Evolutionary conservation across 2,888 invertebrate genomes (phyloP).

Genomic region (Cephus sareptanus): DNA sequence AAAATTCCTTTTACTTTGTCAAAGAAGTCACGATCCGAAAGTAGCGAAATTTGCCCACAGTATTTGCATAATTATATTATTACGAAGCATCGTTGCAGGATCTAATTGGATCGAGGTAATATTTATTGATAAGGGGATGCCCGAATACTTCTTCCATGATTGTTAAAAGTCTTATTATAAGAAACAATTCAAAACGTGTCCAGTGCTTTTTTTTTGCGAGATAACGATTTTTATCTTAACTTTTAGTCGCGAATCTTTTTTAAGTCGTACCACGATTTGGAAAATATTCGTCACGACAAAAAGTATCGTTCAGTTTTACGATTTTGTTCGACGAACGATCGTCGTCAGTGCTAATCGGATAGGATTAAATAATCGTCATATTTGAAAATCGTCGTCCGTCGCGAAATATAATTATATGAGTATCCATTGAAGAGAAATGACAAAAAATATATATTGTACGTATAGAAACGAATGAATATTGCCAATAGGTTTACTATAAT

Average conservation of each 20-base stretch:
- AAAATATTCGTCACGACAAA: too few species aligned
- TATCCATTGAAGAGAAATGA: neutral
- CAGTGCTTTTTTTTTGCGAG: neutral
- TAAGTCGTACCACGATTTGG: too few species aligned
- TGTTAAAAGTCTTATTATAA: neutral
- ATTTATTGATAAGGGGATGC: neutral
- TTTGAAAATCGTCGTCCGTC: neutral
- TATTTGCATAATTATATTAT: neutral
- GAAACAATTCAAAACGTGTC: neutral
- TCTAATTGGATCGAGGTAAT: neutral
- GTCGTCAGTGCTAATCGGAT: neutral
- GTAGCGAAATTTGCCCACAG: neutral
- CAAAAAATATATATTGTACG: too few species aligned
- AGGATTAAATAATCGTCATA: neutral
- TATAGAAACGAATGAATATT: neutral
- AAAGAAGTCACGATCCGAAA: neutral
- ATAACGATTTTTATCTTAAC: neutral
- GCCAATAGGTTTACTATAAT: constrained; percentile 19
- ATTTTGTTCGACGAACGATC: neutral
- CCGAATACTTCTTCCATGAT: constrained; percentile 3
- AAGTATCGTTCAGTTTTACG: too few species aligned
- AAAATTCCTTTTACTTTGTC: neutral
- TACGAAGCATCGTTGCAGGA: neutral
- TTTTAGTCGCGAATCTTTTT: neutral
- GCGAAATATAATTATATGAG: neutral